Percentiles rank a stretch among this genome's conserved stretches.
Conservation (phyloP, 2,797 vertebrate genomes). For the Hyperoplus immaculatus region DNA sequence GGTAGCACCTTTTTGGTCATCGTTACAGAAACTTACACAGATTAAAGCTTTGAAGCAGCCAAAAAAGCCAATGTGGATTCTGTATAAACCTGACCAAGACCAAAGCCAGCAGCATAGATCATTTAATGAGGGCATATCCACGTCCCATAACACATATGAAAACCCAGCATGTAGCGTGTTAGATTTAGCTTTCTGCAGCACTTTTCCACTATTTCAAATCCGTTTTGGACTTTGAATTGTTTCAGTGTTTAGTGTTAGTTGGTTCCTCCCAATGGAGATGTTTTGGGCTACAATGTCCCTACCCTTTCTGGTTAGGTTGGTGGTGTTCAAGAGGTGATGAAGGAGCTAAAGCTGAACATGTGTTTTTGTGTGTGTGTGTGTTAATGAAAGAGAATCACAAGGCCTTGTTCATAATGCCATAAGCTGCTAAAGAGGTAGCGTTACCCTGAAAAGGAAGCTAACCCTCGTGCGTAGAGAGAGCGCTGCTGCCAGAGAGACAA, state of each 20-base stretch:
- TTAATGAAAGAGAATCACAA: conserved; percentile 23
- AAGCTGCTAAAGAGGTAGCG: conserved; percentile 40
- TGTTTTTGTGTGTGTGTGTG: conserved; percentile 1
- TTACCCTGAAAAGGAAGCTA: conserved; percentile 46
- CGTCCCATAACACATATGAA: too few relatives aligned
- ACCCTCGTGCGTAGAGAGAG: conserved; percentile 37
- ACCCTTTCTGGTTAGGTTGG: not conserved
- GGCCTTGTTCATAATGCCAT: conserved; percentile 51
- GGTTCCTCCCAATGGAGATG: too few relatives aligned
- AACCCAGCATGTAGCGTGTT: too few relatives aligned
- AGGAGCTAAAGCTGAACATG: not conserved
- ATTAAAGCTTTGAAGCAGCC: not conserved
- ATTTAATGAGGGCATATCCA: too few relatives aligned
- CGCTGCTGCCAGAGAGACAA: conserved; percentile 36
- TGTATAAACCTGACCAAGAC: not conserved
- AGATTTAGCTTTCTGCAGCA: too few relatives aligned
- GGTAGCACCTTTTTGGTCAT: not conserved
- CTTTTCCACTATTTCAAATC: too few relatives aligned
- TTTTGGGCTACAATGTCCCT: not conserved
- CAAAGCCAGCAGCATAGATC: not conserved
- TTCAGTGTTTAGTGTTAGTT: too few relatives aligned
- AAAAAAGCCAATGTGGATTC: not conserved
- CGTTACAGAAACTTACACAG: not conserved
- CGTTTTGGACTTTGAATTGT: too few relatives aligned
- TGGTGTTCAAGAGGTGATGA: not conserved